Evolutionary conservation across 2,888 invertebrate species (phyloP).

Genomic region (Spodoptera exigua): DNA sequence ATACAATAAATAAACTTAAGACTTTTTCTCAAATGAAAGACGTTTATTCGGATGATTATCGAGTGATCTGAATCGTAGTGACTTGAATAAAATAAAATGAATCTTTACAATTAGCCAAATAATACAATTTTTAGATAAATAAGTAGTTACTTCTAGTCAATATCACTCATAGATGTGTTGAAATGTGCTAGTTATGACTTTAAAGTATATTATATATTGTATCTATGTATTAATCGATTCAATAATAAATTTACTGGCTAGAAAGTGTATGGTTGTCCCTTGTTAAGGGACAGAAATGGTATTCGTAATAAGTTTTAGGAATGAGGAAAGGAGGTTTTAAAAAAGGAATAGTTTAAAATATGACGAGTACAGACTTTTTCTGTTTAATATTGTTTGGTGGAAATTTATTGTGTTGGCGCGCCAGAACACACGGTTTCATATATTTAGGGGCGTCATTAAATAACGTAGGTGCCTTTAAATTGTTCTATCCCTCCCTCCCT

Average conservation of each 20-base stretch:
- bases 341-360: not conserved
- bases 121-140: conserved; percentile 58
- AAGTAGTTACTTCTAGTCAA: conserved; percentile 73
- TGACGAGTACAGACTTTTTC: too few species aligned
- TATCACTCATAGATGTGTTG: conserved; percentile 67
- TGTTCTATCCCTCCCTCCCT: too few species aligned
- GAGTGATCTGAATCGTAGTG: conserved; percentile 54
- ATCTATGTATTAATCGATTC: conserved; percentile 38
- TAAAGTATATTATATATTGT: too few species aligned
- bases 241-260: conserved; percentile 34
- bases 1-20: conserved; percentile 59
- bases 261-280: conserved; percentile 13
- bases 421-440: too few species aligned
- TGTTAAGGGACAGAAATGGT: not conserved
- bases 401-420: too few species aligned
- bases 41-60: conserved; percentile 46
- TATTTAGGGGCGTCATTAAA: too few species aligned
- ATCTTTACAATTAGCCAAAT: conserved; percentile 66
- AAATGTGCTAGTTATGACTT: conserved; percentile 63
- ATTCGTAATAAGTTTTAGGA: conserved; percentile 7
- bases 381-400: too few species aligned
- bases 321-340: too few species aligned
- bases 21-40: conserved; percentile 17
- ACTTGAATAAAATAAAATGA: conserved; percentile 36
- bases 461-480: too few species aligned